These are phyloP conservation scores for Brachionus paranguensis DNA, from an alignment of 1,140 invertebrate species.

Conservation along the genomic window DNA sequence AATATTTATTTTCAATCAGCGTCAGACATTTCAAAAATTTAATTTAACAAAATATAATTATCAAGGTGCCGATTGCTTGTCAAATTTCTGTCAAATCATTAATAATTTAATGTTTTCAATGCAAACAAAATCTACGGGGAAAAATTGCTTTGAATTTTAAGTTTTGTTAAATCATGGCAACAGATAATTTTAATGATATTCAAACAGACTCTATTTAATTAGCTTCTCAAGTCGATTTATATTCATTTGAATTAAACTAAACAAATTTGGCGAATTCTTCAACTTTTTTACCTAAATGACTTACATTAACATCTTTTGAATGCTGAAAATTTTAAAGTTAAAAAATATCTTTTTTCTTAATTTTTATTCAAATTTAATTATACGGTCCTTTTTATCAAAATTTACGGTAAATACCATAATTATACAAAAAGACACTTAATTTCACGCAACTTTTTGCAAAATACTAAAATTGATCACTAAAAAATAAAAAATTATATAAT, in stretches of 20 bases:
- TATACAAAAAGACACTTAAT: too few species aligned
- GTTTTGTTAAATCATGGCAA: neutral
- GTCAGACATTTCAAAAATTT: neutral
- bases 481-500: too few species aligned
- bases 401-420: neutral
- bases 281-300: neutral
- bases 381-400: neutral
- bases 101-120: neutral
- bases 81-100: neutral
- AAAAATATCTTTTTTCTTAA: too few species aligned
- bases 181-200: neutral
- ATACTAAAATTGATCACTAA: too few species aligned
- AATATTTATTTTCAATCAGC: neutral
- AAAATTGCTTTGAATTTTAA: neutral
- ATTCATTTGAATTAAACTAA: neutral
- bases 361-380: too few species aligned
- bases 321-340: too few species aligned
- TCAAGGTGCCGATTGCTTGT: neutral
- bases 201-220: neutral
- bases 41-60: neutral
- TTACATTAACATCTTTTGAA: neutral
- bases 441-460: too few species aligned
- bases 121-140: neutral
- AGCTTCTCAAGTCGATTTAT: neutral
- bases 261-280: neutral